phyloP scores from a whole-genome alignment of 2,113 vertebrate species.

The Falcunculus frontatus region DNA sequence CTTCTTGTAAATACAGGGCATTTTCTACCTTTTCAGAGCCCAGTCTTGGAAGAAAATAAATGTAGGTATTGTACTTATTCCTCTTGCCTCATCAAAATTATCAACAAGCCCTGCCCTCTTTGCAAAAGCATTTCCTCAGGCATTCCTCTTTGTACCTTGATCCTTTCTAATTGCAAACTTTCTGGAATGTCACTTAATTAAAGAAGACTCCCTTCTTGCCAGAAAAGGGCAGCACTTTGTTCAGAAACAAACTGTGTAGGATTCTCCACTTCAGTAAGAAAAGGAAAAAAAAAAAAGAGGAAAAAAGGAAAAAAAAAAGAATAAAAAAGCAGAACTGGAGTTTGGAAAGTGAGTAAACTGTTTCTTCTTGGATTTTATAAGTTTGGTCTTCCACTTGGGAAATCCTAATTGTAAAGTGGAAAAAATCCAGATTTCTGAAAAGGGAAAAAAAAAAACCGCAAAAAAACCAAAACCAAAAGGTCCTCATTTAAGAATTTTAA shows the following conservation, averaged over 20 bases:
- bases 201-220: not conserved
- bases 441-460: fast-evolving
- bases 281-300: not conserved
- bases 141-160: not conserved
- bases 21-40: not conserved
- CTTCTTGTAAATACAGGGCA: not conserved
- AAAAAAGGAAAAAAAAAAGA: not conserved
- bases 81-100: not conserved
- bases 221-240: not conserved
- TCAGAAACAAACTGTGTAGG: not conserved
- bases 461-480: not conserved
- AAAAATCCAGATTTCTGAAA: not conserved
- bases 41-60: not conserved
- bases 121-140: slow-evolving; percentile 10
- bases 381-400: not conserved
- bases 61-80: not conserved
- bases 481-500: not conserved
- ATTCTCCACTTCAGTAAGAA: not conserved
- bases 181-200: slow-evolving; percentile 35
- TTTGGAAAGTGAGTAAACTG: not conserved
- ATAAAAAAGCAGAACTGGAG: not conserved
- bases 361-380: not conserved
- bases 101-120: not conserved
- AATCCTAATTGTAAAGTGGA: not conserved
- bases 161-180: slow-evolving; percentile 1